Evolutionary conservation across 2,797 vertebrate species (phyloP), one percentile per base, ranked within the genome.

Genomic region (Rhinatrema bivittatum): DNA sequence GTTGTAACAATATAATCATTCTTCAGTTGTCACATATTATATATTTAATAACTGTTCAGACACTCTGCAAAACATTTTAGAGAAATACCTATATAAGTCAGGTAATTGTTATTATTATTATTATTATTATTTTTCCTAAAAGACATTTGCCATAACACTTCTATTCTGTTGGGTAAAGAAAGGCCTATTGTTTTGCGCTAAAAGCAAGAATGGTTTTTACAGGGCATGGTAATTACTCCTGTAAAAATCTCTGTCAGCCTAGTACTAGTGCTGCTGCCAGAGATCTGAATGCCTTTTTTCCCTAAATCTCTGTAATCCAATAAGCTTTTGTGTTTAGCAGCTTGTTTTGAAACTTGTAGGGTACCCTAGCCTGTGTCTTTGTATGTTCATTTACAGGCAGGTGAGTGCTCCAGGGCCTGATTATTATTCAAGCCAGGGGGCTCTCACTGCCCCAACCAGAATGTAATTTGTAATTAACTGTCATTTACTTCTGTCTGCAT

Each of bases 391-490:
- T 71, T 37, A 58, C 75, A 74, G 78, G 81, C 85, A 88, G 88
- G 87, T 86, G 81, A 86, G 78, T 32, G 83, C 82, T 84, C 39
- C 36, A 74, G 81, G 84, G 85, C 63, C 67, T 70, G 47, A 72
- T 81, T 81, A 56, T 76, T 81, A 80, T 78, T 82, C 82, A 64
- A 68, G 76, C 74, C 69, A 38, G 69, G 78, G 76, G 76, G 79
- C 70, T 58, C 60, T 57, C 69, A 62, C 55, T 65, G 76, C 70
- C 79, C 72, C 72, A 61, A 69, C 75, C 76, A 81, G 78, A 81
- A 72, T 79, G 80, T 81, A 79, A 85, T 87, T 87, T 84, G 84
- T 86, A 86, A 87, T 87, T 85, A 87, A 84, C 78, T 82, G 79
- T 85, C 83, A 81, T 87, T 84, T 81, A 81, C 76, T 78, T 74